Percentiles rank a stretch among this genome's conserved stretches.
Conservation (phyloP, 2,113 vertebrate genomes). For the Ivindomyrus marchei region DNA sequence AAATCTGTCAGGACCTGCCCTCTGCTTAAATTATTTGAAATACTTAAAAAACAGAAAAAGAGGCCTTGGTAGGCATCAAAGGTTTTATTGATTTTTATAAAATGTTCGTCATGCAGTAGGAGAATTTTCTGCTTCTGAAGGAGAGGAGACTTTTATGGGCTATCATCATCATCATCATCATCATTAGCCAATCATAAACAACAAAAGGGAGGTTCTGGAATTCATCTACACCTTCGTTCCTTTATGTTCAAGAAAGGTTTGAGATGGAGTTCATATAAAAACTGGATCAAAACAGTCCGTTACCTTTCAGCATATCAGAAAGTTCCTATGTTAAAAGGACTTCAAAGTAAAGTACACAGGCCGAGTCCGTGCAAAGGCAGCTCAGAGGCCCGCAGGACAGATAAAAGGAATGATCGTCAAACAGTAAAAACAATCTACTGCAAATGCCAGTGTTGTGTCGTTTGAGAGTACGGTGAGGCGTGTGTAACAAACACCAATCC, state of each 20-base stretch:
- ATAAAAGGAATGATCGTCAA: neutral
- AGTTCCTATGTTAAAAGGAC: neutral
- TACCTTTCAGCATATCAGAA: neutral
- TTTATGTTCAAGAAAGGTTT: neutral
- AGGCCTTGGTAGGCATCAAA: neutral
- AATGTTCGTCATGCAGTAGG: neutral
- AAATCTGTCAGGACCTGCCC: neutral
- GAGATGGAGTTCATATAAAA: neutral
- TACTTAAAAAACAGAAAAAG: neutral
- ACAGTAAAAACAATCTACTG: neutral
- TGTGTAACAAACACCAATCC: neutral
- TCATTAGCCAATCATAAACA: neutral
- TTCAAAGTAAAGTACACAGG: neutral
- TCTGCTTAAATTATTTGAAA: neutral
- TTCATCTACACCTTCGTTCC: neutral
- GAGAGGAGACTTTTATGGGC: neutral
- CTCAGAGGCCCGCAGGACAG: neutral
- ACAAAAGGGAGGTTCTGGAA: neutral
- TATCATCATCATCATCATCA: neutral
- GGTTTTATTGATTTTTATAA: neutral
- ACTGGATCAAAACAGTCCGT: neutral
- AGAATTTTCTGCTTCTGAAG: neutral
- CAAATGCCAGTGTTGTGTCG: neutral
- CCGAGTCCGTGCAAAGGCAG: neutral
- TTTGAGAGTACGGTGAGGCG: neutral